phyloP scores from a whole-genome alignment of 2,113 vertebrate genomes.

The Bufo bufo region DNA sequence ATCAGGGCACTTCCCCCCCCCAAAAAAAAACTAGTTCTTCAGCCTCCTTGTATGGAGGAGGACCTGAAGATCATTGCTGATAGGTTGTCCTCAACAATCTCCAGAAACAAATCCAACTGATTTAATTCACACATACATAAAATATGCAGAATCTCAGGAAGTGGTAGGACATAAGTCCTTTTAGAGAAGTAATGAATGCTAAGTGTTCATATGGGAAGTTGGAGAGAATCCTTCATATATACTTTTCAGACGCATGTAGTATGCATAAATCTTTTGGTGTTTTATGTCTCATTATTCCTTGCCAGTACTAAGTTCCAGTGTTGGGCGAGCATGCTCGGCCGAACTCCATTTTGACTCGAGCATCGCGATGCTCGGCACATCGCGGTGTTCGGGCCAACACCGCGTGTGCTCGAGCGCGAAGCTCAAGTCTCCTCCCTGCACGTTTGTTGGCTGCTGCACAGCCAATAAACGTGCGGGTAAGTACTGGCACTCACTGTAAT shows the following conservation, averaged over 20 bases:
- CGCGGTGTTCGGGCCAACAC: too few species aligned
- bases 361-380: too few species aligned
- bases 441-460: too few species aligned
- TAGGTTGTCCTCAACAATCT: not conserved
- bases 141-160: not conserved
- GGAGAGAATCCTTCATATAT: not conserved
- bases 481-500: too few species aligned
- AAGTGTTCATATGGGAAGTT: conserved; percentile 12
- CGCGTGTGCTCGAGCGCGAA: too few species aligned
- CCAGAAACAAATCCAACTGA: conserved; percentile 15
- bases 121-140: not conserved
- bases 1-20: not conserved
- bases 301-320: not conserved
- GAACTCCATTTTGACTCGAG: too few species aligned
- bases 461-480: too few species aligned
- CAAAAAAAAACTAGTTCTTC: not conserved
- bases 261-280: not conserved
- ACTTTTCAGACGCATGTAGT: conserved; percentile 8
- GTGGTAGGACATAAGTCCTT: not conserved
- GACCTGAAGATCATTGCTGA: not conserved
- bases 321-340: too few species aligned
- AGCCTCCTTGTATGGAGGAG: not conserved
- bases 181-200: conserved; percentile 8
- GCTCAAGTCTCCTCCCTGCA: too few species aligned
- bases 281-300: not conserved